Evolutionary conservation across 1,140 invertebrate species (phyloP), one percentile per base, ranked within the genome.

Genomic region (Drosophila gunungcola): DNA sequence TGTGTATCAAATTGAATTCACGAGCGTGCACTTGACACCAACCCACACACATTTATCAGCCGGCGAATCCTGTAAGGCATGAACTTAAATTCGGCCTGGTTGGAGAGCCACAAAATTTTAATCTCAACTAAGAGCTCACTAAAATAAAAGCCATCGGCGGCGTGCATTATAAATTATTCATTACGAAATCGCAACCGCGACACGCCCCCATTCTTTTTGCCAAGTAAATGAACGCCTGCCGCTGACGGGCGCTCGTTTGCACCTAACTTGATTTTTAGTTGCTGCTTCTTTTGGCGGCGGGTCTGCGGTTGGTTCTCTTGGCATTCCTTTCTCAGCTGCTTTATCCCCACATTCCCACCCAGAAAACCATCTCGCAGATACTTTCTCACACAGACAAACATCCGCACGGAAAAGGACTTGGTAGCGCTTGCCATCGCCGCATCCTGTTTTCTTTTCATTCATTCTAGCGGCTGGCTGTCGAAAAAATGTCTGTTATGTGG

Each of bases 191-290:
- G 61, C 62, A 73, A 63, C 82, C 82, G 61, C 74, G 64, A 72
- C 82, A 65, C 63, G 39, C 51, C 73, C 62, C 36, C 34, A 6
- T 45, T 65, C 39, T 48, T 51, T 16, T 36, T n/a, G 42, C 39
- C 36, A 55, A 48, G 32, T 52, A 52, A 51, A 53, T 57, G 51
- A 46, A 48, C 5, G 56, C 41, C 54, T 55, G 42, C 25, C 51
- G 39, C 83, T 84, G 83, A 83, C 77, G 73, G 73, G 67, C 72
- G 84, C 80, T 89, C 84, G 85, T 89, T 89, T 89, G 84, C 84
- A 89, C 84, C 84, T 89, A 89, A 89, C 89, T 89, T 89, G 84
- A 89, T 89, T 89, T 89, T 89, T 89, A 89, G 85, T 80, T 83
- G 73, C 51, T 80, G 80, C 70, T 84, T 52, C 76, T 78, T 80